These are phyloP conservation scores for Chrysomela aeneicollis DNA, from an alignment of 2,888 invertebrate genomes.

Conservation along the genomic window DNA sequence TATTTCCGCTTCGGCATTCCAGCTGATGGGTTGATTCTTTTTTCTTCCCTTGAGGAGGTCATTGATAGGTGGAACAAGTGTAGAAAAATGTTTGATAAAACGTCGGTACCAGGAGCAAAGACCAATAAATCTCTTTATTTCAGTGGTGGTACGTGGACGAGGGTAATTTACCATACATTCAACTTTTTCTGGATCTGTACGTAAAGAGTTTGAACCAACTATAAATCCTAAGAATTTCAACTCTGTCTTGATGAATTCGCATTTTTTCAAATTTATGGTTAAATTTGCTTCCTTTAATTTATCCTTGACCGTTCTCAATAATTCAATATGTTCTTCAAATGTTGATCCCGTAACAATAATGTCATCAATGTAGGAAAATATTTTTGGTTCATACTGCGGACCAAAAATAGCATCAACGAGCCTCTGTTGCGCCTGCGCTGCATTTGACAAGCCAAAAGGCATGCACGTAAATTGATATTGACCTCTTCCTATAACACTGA, in stretches of 20 bases:
- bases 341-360: slow-evolving; percentile 20
- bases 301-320: not conserved
- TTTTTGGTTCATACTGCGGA: too few relatives aligned
- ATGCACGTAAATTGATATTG: too few relatives aligned
- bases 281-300: slow-evolving; percentile 18
- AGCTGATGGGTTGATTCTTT: slow-evolving; percentile 24
- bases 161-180: too few relatives aligned
- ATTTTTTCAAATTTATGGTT: too few relatives aligned
- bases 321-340: not conserved
- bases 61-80: not conserved
- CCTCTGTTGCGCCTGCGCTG: too few relatives aligned
- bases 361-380: slow-evolving; percentile 34
- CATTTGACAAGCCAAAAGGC: too few relatives aligned
- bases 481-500: slow-evolving; percentile 47
- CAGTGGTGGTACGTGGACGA: slow-evolving; percentile 44
- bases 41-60: slow-evolving; percentile 4
- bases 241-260: slow-evolving; percentile 38
- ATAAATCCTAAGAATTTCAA: slow-evolving; percentile 30
- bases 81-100: too few relatives aligned
- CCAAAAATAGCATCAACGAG: too few relatives aligned
- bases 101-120: slow-evolving; percentile 33
- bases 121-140: slow-evolving; percentile 39
- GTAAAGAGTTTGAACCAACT: slow-evolving; percentile 22
- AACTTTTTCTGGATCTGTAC: slow-evolving; percentile 19
- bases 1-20: too few relatives aligned